Evolutionary conservation across 2,797 vertebrate species (phyloP).

Genomic region (Australoheros facetus): DNA sequence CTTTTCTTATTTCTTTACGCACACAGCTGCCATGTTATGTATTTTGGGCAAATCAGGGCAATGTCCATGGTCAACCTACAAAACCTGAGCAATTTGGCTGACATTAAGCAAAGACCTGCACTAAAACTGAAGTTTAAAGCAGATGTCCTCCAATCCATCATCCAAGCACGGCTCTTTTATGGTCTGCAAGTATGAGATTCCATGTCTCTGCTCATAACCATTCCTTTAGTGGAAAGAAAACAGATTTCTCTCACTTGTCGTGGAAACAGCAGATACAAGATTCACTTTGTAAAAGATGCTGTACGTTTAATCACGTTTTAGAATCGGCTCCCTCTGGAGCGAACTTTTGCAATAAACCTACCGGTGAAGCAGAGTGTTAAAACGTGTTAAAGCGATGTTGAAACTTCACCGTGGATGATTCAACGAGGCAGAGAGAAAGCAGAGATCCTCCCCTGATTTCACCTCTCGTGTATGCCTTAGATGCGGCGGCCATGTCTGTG

Average conservation of each 20-base stretch:
- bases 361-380: neutral
- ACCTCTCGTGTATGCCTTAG: slow-evolving; percentile 34
- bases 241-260: neutral
- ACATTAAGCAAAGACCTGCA: neutral
- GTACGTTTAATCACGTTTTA: neutral
- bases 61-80: neutral
- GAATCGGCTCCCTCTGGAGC: fast-evolving
- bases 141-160: neutral
- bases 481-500: slow-evolving; percentile 58
- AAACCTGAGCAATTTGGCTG: neutral
- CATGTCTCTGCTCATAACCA: neutral
- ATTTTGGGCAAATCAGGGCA: neutral
- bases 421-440: slow-evolving; percentile 43
- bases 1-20: neutral
- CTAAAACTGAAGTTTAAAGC: neutral
- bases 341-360: neutral
- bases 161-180: neutral
- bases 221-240: neutral
- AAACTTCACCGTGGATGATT: slow-evolving; percentile 23
- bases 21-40: neutral
- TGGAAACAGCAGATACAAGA: neutral
- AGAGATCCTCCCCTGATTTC: slow-evolving; percentile 58
- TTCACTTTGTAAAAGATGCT: neutral
- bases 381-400: slow-evolving; percentile 7
- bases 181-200: neutral